These are phyloP conservation scores for Chelonus formosanus DNA, from an alignment of 2,888 invertebrate species.

Conservation along the genomic window DNA sequence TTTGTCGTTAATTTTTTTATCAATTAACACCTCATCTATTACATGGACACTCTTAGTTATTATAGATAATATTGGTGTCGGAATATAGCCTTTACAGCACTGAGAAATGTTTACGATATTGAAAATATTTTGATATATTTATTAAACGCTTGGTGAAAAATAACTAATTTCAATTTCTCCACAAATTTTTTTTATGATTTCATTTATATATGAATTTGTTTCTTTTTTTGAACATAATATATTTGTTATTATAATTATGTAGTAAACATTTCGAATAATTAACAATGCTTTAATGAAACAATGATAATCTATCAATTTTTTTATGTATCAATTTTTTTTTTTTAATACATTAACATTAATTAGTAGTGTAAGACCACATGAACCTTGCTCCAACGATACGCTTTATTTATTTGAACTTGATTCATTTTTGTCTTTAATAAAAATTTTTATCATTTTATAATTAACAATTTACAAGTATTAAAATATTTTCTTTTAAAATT, in stretches of 20 bases:
- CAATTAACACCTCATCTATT: slow-evolving; percentile 5
- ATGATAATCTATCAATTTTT: slow-evolving; percentile 24
- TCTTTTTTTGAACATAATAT: too few species aligned
- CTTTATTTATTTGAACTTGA: too few species aligned
- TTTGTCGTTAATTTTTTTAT: too few species aligned
- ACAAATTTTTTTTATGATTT: slow-evolving; percentile 16
- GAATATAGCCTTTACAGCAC: slow-evolving; percentile 63
- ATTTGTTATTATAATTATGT: too few species aligned
- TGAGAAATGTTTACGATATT: slow-evolving; percentile 49
- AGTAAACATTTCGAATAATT: too few species aligned
- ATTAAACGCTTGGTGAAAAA: slow-evolving; percentile 59
- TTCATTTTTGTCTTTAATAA: too few species aligned
- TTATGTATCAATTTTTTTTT: slow-evolving; percentile 32
- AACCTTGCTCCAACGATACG: slow-evolving; percentile 62
- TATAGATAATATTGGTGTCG: slow-evolving; percentile 54
- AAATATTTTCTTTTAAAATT: too few species aligned
- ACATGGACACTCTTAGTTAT: slow-evolving; percentile 18
- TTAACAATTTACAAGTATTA: too few species aligned
- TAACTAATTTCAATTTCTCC: slow-evolving; percentile 22
- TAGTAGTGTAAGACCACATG: slow-evolving; percentile 63
- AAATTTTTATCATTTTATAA: too few species aligned
- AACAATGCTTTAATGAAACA: too few species aligned
- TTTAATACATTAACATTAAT: slow-evolving; percentile 44
- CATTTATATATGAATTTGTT: too few species aligned
- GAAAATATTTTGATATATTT: slow-evolving; percentile 38